Conservation (phyloP, 1,140 invertebrate species). For the Meloidogyne chitwoodi region DNA sequence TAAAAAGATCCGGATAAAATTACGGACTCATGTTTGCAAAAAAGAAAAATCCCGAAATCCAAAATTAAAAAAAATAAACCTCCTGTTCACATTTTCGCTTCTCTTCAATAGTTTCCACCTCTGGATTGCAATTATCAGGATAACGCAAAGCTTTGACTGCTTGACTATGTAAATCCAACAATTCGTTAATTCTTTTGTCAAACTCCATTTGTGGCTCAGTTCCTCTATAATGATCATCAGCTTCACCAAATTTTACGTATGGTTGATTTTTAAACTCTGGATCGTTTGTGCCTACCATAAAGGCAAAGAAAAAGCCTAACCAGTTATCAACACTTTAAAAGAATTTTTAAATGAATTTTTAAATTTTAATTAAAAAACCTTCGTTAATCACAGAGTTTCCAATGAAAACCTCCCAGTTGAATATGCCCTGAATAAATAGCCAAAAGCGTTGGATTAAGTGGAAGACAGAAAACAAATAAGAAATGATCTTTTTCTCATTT, state of each 20-base stretch:
- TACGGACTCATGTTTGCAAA: too few species aligned
- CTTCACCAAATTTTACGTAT: conserved; percentile 84
- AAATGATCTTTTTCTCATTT: too few species aligned
- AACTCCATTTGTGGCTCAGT: conserved; percentile 91
- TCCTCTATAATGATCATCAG: conserved; percentile 73
- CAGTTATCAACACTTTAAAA: too few species aligned
- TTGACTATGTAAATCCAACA: conserved; percentile 93
- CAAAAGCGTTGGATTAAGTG: too few species aligned
- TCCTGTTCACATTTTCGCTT: conserved; percentile 44
- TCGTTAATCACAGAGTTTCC: too few species aligned
- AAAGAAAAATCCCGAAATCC: background rate
- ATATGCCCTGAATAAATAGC: too few species aligned
- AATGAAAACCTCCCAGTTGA: too few species aligned
- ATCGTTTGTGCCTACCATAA: conserved; percentile 66
- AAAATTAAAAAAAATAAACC: conserved; percentile 15
- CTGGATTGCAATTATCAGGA: conserved; percentile 79
- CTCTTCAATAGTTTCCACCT: conserved; percentile 39
- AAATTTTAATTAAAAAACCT: too few species aligned
- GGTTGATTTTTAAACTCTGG: conserved; percentile 78
- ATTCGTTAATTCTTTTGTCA: conserved; percentile 95
- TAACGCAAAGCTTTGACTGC: conserved; percentile 97
- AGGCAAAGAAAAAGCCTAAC: too few species aligned
- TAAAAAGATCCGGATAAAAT: too few species aligned
- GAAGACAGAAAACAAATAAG: too few species aligned
- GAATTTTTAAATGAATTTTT: too few species aligned